Conservation (phyloP, 2,797 vertebrate genomes). For the Anisognathus igniventris region DNA sequence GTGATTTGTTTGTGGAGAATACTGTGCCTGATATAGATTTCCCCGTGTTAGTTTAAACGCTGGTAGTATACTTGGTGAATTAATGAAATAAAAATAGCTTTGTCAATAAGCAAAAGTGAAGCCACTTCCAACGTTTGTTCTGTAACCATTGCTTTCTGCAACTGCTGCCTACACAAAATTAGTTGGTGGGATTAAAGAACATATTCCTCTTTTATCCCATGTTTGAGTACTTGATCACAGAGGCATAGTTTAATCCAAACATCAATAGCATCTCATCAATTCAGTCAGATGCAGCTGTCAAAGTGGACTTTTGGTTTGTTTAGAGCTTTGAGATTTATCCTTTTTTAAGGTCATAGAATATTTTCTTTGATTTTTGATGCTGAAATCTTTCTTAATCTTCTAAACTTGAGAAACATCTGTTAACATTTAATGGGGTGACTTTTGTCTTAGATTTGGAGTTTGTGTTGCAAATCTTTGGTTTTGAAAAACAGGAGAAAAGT, state of each 20-base stretch:
- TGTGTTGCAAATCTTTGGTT: slow-evolving; percentile 69
- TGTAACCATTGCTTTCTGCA: slow-evolving; percentile 64
- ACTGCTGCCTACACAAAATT: slow-evolving; percentile 80
- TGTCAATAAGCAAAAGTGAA: slow-evolving; percentile 77
- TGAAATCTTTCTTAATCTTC: slow-evolving; percentile 91
- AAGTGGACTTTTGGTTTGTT: slow-evolving; percentile 83
- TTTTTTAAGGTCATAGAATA: slow-evolving; percentile 82
- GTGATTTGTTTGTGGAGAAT: slow-evolving; percentile 71
- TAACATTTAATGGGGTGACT: slow-evolving; percentile 79
- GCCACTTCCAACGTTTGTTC: slow-evolving; percentile 72
- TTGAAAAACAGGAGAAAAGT: slow-evolving; percentile 38
- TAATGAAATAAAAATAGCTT: slow-evolving; percentile 80
- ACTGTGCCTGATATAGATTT: slow-evolving; percentile 70
- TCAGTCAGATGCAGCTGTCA: slow-evolving; percentile 85
- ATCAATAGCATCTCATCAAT: slow-evolving; percentile 91
- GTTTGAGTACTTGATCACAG: slow-evolving; percentile 96
- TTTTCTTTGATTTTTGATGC: slow-evolving; percentile 92
- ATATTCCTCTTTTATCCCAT: slow-evolving; percentile 90
- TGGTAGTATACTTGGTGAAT: slow-evolving; percentile 73
- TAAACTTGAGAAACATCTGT: slow-evolving; percentile 82
- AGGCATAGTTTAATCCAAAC: slow-evolving; percentile 93
- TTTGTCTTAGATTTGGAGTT: slow-evolving; percentile 71
- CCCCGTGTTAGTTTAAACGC: slow-evolving; percentile 69
- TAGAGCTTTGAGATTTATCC: slow-evolving; percentile 79
- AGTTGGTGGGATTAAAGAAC: slow-evolving; percentile 92